Conservation (phyloP, 2,797 vertebrate genomes). For the Anabacerthia variegaticeps region DNA sequence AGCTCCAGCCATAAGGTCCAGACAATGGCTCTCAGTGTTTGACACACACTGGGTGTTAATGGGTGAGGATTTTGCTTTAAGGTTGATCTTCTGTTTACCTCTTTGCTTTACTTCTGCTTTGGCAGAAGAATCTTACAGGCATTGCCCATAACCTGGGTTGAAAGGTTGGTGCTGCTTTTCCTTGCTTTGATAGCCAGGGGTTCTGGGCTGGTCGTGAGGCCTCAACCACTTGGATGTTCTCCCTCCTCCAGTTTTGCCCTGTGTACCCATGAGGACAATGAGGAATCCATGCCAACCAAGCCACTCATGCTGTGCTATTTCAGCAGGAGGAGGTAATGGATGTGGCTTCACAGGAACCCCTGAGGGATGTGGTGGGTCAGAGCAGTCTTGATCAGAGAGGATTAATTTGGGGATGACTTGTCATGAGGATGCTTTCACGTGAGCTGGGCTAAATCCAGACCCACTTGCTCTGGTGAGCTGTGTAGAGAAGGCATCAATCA, state of each 20-base stretch:
- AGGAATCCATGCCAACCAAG: not conserved
- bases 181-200: not conserved
- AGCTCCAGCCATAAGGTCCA: not conserved
- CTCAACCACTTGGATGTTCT: not conserved
- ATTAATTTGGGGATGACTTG: conserved; percentile 44
- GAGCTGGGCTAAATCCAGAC: conserved; percentile 43
- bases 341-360: conserved; percentile 30
- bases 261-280: not conserved
- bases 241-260: not conserved
- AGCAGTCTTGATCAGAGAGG: not conserved
- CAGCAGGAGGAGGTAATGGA: conserved; percentile 3
- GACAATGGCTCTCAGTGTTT: not conserved
- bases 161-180: not conserved
- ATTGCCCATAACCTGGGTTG: not conserved
- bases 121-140: not conserved
- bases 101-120: not conserved
- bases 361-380: conserved; percentile 18
- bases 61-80: not conserved
- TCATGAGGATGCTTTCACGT: conserved; percentile 43
- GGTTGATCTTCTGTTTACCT: not conserved
- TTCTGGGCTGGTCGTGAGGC: not conserved
- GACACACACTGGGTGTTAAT: not conserved
- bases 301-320: not conserved
- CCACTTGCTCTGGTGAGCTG: conserved; percentile 12
- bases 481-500: conserved; percentile 13